These are phyloP conservation scores for Sminthurinus aureus DNA, from an alignment of 2,888 invertebrate species.

Conservation along the genomic window DNA sequence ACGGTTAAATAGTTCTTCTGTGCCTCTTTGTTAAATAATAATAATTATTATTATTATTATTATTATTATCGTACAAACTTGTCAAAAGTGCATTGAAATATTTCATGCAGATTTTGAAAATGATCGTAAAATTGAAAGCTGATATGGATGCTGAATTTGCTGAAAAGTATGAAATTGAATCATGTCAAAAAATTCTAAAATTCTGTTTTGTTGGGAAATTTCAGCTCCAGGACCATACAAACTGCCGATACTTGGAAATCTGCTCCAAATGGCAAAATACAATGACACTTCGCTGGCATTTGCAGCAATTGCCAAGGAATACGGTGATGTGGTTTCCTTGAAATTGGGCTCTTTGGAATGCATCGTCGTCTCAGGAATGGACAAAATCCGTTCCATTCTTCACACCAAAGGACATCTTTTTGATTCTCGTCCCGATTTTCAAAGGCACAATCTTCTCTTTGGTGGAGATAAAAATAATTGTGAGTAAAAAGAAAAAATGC, in stretches of 20 bases:
- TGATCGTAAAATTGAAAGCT: too few species aligned
- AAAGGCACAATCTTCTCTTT: constrained; percentile 80
- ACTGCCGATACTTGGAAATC: constrained; percentile 53
- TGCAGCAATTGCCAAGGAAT: constrained; percentile 47
- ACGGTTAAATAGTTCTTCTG: too few species aligned
- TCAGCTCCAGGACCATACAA: constrained; percentile 55
- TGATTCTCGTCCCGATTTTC: constrained; percentile 82
- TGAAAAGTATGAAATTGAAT: too few species aligned
- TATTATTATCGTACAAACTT: too few species aligned
- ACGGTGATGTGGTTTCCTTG: constrained; percentile 52
- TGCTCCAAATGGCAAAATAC: constrained; percentile 54
- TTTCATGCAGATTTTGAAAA: too few species aligned
- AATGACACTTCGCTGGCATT: constrained; percentile 50
- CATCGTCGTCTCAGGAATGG: constrained; percentile 53
- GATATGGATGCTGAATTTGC: too few species aligned
- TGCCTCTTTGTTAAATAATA: too few species aligned
- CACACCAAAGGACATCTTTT: constrained; percentile 73
- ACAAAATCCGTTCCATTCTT: constrained; percentile 52
- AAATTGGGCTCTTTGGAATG: constrained; percentile 52
- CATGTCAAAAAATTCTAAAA: too few species aligned
- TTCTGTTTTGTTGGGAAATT: neutral
- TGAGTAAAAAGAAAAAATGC: constrained; percentile 67
- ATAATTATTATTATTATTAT: too few species aligned
- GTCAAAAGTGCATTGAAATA: too few species aligned
- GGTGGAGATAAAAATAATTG: constrained; percentile 86